A percentile compares a stretch with the other conserved stretches of the same genome.
Conservation (phyloP, 2,888 invertebrate species). For the Oscheius sp. region DNA sequence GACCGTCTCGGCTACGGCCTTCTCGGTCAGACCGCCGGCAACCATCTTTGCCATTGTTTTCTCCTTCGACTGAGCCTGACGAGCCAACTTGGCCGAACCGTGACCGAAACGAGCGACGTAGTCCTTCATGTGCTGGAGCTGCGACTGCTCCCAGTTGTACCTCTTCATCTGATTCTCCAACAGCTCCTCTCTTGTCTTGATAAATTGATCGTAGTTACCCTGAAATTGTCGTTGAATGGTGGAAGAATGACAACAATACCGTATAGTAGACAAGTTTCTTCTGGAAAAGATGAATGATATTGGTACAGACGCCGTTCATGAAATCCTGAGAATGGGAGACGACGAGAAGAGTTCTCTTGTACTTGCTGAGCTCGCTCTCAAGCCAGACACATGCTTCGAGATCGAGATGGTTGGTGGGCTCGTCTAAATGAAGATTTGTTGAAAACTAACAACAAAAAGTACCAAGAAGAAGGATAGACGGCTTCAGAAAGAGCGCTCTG, state of each 20-base stretch:
- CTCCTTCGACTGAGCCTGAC: slow-evolving; percentile 99
- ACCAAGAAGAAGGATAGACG: slow-evolving; percentile 77
- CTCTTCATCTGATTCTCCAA: slow-evolving; percentile 98
- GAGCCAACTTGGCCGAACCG: slow-evolving; percentile 95
- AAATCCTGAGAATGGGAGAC: slow-evolving; percentile 99
- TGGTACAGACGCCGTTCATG: slow-evolving; percentile 90
- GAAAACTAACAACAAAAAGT: too few relatives aligned
- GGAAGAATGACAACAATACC: slow-evolving; percentile 75
- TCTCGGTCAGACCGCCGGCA: slow-evolving; percentile 94
- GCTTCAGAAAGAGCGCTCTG: slow-evolving; percentile 78
- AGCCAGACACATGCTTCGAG: slow-evolving; percentile 99
- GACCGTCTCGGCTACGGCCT: slow-evolving; percentile 86
- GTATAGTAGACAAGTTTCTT: slow-evolving; percentile 93
- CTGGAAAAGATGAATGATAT: slow-evolving; percentile 94
- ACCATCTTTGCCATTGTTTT: slow-evolving; percentile 99
- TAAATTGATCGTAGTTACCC: slow-evolving; percentile 95
- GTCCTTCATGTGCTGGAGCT: slow-evolving; percentile 99
- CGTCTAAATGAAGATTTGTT: slow-evolving; percentile 74
- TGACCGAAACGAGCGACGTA: slow-evolving; percentile 99
- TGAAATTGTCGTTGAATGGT: slow-evolving; percentile 65
- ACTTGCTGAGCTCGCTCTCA: slow-evolving; percentile 94
- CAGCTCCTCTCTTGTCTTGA: slow-evolving; percentile 90
- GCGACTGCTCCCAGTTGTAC: slow-evolving; percentile 99
- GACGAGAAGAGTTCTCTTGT: slow-evolving; percentile 94
- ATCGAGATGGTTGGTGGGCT: slow-evolving; percentile 79